Base-by-base conservation (phyloP, 2,113 vertebrate species). In the Alces alces region DNA sequence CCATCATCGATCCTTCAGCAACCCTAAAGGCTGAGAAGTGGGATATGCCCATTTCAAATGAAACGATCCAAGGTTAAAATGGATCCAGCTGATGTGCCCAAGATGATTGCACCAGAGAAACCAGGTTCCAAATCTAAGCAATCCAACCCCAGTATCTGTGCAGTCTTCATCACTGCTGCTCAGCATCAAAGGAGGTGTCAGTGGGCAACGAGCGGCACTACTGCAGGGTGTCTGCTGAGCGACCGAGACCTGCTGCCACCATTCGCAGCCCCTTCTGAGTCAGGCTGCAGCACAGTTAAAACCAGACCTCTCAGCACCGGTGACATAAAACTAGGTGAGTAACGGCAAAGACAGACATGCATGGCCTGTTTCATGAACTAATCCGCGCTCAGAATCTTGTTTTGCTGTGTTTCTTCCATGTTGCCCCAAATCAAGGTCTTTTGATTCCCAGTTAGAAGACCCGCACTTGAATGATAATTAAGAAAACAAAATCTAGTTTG, bases 161-260 rank as follows among this genome's bases (percentile, higher is more conserved):
- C 33, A 30, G 27, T 17, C n/a, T 43, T 60, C 54, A 66, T 39
- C 5, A 82, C 19, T 6, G 23, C 1, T 61, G 27, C 15, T 90
- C 11, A 5, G 23, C 45, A 28, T 70, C 9, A 19, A 28, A 57
- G 45, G 54, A 19, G 45, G 73, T 2, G 25, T 3, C 39, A 12
- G 19, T 36, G 27, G 50, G 16, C 2, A 21, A n/a, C 14, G 66
- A 55, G 10, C 23, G 95, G 27, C 21, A 30, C 7, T 6, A 25
- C 2, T 45, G 30, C 15, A 50, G 7, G 13, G 13, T 8, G 21
- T n/a, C 33, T 70, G 45, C 54, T 33, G 15, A 39, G 19, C 4
- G 7, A 30, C 7, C 0, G 1, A 4, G 52, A 33, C 3, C 8
- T 11, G 21, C n/a, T 30, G 16, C 60, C 45, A 30, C 25, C 14